phyloP scores from a whole-genome alignment of 2,797 vertebrate genomes.

The Yasuhikotakia modesta region DNA sequence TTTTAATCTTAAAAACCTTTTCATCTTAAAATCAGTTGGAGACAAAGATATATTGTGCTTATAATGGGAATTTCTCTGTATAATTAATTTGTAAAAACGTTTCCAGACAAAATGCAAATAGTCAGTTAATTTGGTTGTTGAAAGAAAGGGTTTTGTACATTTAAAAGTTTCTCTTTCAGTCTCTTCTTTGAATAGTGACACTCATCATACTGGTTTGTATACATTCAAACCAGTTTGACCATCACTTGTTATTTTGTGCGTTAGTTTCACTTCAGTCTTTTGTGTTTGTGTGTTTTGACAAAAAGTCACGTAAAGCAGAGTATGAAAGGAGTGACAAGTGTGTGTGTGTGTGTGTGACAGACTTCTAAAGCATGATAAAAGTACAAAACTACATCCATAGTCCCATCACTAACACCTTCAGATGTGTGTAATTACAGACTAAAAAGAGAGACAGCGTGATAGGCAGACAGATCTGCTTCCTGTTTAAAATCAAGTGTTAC shows the following conservation, averaged over 20 bases:
- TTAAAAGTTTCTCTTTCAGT: neutral
- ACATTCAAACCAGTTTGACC: constrained; percentile 53
- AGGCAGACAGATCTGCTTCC: constrained; percentile 21
- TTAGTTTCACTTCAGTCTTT: constrained; percentile 18
- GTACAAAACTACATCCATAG: constrained; percentile 28
- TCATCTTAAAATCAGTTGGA: too few relatives aligned
- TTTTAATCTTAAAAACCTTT: too few relatives aligned
- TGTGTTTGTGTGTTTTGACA: constrained; percentile 4
- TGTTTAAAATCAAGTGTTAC: neutral
- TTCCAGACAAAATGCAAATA: too few relatives aligned
- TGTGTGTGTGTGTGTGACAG: constrained; percentile 6
- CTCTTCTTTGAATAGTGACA: constrained; percentile 21
- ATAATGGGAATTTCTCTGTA: too few relatives aligned
- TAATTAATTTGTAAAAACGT: too few relatives aligned
- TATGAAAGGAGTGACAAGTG: neutral
- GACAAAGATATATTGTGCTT: too few relatives aligned
- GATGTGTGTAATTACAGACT: constrained; percentile 27
- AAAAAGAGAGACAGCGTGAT: neutral
- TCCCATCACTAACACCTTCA: constrained; percentile 17
- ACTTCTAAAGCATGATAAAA: constrained; percentile 35
- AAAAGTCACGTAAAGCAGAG: neutral
- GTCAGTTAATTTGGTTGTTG: too few relatives aligned
- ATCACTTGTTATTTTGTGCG: constrained; percentile 24
- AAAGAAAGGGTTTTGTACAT: neutral
- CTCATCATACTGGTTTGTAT: constrained; percentile 44